Evolutionary conservation across 2,113 vertebrate species (phyloP), one percentile per base, ranked within the genome.

Genomic region (Odocoileus virginianus): DNA sequence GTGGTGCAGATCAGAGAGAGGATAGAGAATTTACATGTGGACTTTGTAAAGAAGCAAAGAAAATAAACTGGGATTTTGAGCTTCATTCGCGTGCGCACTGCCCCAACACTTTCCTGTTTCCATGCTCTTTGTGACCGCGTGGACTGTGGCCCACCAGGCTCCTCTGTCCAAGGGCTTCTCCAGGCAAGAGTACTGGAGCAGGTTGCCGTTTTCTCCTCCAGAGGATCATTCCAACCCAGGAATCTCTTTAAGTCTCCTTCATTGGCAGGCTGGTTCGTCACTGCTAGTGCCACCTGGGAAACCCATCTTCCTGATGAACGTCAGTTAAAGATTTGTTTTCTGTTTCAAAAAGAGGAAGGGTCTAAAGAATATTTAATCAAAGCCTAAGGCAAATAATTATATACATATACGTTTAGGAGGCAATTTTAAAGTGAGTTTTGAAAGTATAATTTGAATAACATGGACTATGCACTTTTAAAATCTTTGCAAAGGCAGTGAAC

Each of bases 321-420:
- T 13, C n/a, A 84, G 45, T 28, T 58, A 30, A 89, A 91, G 58
- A 40, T 55, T 27, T 96, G 13, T 90, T 55, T 89, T 17, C 45
- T 88, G 12, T 76, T 47, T 79, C 0, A 11, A 95, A 28, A 89
- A 71, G 28, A 33, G 17, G 15, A 76, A 87, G 12, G 45, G 8
- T 86, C 67, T 61, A 43, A 91, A 60, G n/a, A 5, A 1, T 54
- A 79, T 55, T 85, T 64, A n/a, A 47, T 94, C 14, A 21, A 47
- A 95, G 11, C 33, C 19, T 54, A 79, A 83, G 30, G 3, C 16
- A 95, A 91, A 87, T 92, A 85, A 78, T 57, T 87, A 23, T 9
- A 54, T 21, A 30, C 0, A 30, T 27, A 55, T 54, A 8, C 0
- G 1, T 12, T 79, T n/a, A 57, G 15, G 7, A 83, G 17, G 6